phyloP scores from a whole-genome alignment of 2,113 vertebrate species.

The Calonectris borealis region DNA sequence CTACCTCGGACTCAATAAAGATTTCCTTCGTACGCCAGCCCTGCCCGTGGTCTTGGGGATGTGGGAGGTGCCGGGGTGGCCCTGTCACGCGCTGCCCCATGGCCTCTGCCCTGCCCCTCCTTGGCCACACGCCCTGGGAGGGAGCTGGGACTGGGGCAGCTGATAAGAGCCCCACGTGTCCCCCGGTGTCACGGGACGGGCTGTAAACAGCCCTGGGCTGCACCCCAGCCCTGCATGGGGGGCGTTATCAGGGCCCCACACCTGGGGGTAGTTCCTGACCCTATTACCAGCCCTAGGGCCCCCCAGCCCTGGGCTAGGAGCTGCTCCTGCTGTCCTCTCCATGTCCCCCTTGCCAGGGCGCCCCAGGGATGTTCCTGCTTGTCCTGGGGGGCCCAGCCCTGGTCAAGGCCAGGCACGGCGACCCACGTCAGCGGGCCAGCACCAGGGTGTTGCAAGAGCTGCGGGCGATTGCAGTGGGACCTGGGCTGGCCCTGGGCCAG shows the following conservation, averaged over 20 bases:
- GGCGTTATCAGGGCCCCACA: background rate
- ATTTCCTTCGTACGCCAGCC: background rate
- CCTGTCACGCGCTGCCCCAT: fast-evolving
- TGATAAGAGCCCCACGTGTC: background rate
- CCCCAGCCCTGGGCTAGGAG: background rate
- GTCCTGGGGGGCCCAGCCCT: no score
- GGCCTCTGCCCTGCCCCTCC: background rate
- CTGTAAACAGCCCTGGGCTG: no score
- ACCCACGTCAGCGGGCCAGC: background rate
- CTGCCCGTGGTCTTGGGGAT: background rate
- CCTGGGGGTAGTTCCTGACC: background rate
- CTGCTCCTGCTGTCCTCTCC: background rate
- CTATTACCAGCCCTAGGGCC: no score
- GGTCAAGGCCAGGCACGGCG: background rate
- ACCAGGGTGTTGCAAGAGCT: background rate
- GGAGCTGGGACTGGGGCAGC: background rate
- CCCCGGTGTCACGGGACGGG: fast-evolving
- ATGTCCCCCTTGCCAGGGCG: background rate
- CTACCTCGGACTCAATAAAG: slow-evolving; percentile 60
- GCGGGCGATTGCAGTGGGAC: fast-evolving
- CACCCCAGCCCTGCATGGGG: no score
- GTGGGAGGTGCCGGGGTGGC: fast-evolving
- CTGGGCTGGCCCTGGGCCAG: background rate
- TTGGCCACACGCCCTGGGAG: background rate
- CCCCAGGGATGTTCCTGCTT: fast-evolving